Conservation (phyloP, 2,797 vertebrate species). For the Silurus aristotelis region DNA sequence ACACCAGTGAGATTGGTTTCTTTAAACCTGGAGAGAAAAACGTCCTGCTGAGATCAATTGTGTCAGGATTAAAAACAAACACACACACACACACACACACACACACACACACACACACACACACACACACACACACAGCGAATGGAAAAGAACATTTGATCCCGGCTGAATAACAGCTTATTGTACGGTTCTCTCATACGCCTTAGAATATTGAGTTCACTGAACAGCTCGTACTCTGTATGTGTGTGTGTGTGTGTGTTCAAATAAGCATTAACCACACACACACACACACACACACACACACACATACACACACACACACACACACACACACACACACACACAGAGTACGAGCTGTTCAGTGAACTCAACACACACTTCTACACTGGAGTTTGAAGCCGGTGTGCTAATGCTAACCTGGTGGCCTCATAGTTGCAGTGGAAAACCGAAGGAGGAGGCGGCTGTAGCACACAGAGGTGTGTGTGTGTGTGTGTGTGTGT, state of each 20-base stretch:
- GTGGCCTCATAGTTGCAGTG: not conserved
- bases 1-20: too few relatives aligned
- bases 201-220: constrained; percentile 7
- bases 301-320: not conserved
- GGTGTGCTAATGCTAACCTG: not conserved
- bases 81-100: not conserved
- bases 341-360: too few relatives aligned
- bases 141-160: constrained; percentile 30
- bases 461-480: not conserved
- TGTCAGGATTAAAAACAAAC: not conserved
- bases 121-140: not conserved
- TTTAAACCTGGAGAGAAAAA: not conserved
- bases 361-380: too few relatives aligned
- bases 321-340: not conserved
- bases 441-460: not conserved
- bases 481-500: not conserved
- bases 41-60: not conserved
- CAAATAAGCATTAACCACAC: too few relatives aligned
- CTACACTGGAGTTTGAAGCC: not conserved
- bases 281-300: not conserved
- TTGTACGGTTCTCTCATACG: constrained; percentile 18
- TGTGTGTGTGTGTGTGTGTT: not conserved
- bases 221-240: not conserved
- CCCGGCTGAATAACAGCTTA: constrained; percentile 21
- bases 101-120: not conserved